Base-by-base conservation (phyloP, 2,888 invertebrate genomes). In the Hoplodrina ambigua region DNA sequence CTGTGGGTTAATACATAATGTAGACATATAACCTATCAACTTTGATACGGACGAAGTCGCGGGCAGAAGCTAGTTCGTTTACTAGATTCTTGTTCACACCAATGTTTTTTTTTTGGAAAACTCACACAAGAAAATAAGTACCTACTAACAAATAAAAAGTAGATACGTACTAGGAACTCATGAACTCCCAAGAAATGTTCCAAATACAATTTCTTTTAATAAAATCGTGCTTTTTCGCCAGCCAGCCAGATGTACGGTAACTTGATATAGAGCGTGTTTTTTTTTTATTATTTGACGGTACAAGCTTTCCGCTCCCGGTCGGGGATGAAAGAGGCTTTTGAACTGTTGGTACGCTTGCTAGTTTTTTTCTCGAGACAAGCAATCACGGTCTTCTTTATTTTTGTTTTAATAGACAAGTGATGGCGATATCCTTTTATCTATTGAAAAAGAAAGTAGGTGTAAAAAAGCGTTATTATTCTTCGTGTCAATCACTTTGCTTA, bases 251-350 rank as follows among this genome's bases (percentile, higher is more conserved):
- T 85, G 85, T 85, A 85, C 81, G 85, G 85, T 85, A 85, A 85
- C 72, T 78, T 82, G 86, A 85, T 86, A 85, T 86, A 83, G 80
- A 75, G 78, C 61, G 69, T 77, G 82, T 78, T 76, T 79, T 84
- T 25, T 33, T 33, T 75, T 75, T 83, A 80, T 81, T 81, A 70
- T 81, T 82, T 75, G 68, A 66, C 82, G 68, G 77, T 79, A 72
- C 83, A 78, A 82, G 82, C 85, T 85, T 85, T 83, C 86, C 83
- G 86, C 86, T 83, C 81, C 86, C 85, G 86, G 78, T 59, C 81
- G 75, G 84, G 86, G 85, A 83, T 83, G 83, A 85, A 83, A 82
- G 85, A 85, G 86, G 83, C 86, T 86, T 84, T 84, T 83, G 83
- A 80, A 78, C 80, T 76, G 80, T 80, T 76, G 59, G 81, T 77